These are phyloP conservation scores for Coendou prehensilis DNA, from an alignment of 2,797 vertebrate species.

Conservation along the genomic window DNA sequence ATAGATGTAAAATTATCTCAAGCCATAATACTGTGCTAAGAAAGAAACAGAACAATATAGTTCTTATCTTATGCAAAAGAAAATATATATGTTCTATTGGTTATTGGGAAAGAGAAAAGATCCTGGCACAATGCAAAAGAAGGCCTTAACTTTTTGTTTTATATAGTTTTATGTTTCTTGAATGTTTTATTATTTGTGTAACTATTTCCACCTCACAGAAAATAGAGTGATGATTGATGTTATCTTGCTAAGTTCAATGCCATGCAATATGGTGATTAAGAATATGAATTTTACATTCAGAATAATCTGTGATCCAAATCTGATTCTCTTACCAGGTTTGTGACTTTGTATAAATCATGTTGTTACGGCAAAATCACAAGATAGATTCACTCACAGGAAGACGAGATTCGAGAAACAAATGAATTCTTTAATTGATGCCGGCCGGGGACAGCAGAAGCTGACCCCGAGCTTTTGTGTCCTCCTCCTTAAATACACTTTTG, in stretches of 20 bases:
- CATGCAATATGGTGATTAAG: background rate
- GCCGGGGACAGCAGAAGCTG: too few relatives aligned
- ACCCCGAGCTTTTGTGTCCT: too few relatives aligned
- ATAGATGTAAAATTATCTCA: background rate
- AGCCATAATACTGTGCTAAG: background rate
- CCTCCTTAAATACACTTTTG: too few relatives aligned
- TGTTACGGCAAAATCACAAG: too few relatives aligned
- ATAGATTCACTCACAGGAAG: too few relatives aligned
- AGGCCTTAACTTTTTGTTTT: background rate
- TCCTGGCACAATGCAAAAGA: background rate
- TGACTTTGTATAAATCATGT: background rate
- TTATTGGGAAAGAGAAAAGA: background rate
- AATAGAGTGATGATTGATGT: background rate
- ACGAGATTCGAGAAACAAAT: too few relatives aligned
- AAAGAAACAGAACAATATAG: background rate
- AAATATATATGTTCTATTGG: background rate
- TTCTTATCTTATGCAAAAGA: constrained; percentile 40
- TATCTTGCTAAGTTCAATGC: background rate
- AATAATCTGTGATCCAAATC: background rate
- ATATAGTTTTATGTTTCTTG: constrained; percentile 13
- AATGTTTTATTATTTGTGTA: constrained; percentile 19
- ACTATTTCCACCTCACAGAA: background rate
- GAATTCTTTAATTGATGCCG: too few relatives aligned
- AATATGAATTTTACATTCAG: background rate
- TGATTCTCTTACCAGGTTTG: background rate